phyloP scores from a whole-genome alignment of 2,113 vertebrate genomes.

The Chunga burmeisteri region DNA sequence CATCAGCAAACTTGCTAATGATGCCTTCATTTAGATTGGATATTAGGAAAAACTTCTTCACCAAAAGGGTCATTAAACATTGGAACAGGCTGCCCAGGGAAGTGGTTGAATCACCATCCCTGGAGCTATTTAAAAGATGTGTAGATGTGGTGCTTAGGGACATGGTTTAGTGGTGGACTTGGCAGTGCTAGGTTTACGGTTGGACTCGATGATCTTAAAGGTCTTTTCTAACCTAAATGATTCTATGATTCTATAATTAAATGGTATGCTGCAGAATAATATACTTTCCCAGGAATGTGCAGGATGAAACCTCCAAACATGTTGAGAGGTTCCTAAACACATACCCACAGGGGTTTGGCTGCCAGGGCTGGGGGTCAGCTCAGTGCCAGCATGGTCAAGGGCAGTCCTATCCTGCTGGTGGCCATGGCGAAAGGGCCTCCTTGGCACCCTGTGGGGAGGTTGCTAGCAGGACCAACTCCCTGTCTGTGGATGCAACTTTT shows the following conservation, averaged over 20 bases:
- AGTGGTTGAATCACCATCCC: too few species aligned
- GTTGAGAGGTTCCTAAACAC: neutral
- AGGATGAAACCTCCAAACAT: neutral
- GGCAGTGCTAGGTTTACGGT: too few species aligned
- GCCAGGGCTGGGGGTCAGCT: accelerated
- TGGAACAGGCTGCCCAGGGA: too few species aligned
- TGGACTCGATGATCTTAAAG: too few species aligned
- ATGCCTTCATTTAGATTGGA: too few species aligned
- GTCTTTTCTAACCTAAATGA: neutral
- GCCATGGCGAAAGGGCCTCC: neutral
- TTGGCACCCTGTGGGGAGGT: neutral
- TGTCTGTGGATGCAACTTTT: accelerated
- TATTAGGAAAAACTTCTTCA: neutral
- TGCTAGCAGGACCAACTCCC: neutral
- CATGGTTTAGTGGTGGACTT: too few species aligned
- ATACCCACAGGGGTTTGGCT: accelerated
- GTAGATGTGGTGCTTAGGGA: too few species aligned
- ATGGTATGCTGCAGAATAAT: neutral
- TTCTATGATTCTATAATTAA: neutral
- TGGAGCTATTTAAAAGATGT: too few species aligned
- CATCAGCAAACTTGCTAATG: neutral
- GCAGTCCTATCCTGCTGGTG: neutral
- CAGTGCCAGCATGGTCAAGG: neutral
- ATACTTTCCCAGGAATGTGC: neutral
- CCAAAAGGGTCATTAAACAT: neutral